phyloP scores from a whole-genome alignment of 2,888 invertebrate species.

The Sepioteuthis lessoniana region DNA sequence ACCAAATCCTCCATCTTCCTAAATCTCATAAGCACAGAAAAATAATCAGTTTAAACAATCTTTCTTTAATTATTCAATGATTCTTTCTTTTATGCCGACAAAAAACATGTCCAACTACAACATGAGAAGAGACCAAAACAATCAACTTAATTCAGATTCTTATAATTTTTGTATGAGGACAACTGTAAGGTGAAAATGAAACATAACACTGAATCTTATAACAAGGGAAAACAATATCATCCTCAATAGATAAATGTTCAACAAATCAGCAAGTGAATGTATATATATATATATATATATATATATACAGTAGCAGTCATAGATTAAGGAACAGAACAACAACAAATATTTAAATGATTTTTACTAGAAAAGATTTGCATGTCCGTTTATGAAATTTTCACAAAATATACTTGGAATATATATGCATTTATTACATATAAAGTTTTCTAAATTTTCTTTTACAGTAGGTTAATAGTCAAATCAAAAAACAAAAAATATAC shows the following conservation, averaged over 20 bases:
- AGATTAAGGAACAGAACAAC: no score
- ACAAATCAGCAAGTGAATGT: not conserved
- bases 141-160: not conserved
- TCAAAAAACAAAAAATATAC: no score
- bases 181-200: not conserved
- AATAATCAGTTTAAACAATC: not conserved
- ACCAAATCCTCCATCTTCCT: not conserved
- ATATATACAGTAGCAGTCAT: no score
- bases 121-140: not conserved
- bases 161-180: not conserved
- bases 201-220: not conserved
- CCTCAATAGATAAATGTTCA: not conserved
- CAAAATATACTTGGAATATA: no score
- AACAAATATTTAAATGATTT: no score
- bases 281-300: no score
- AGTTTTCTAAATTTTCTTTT: no score
- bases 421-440: no score
- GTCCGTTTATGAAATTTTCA: no score
- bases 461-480: no score
- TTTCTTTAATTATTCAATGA: not conserved
- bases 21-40: not conserved
- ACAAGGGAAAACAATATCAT: not conserved
- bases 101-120: not conserved
- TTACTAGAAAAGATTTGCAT: no score
- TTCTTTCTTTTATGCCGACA: not conserved